Percentiles rank a stretch among this genome's conserved stretches.
Evolutionary conservation across 2,888 invertebrate genomes (phyloP).

Genomic region (Tortricodes alternella): DNA sequence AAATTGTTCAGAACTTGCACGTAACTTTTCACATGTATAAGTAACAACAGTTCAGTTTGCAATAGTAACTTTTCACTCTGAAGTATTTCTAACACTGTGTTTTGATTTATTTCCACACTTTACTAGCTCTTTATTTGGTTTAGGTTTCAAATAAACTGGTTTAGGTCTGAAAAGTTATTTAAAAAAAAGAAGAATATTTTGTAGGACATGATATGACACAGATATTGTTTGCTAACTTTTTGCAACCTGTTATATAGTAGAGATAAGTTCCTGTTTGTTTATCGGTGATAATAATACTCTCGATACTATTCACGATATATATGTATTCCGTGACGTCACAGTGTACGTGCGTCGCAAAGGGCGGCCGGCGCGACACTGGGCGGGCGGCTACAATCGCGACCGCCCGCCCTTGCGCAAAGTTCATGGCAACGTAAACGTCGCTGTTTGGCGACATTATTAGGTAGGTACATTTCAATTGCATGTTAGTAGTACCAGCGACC

Average conservation of each 20-base stretch:
- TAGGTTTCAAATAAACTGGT: background rate
- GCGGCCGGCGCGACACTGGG: slow-evolving; percentile 74
- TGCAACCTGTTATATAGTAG: background rate
- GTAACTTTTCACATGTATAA: slow-evolving; percentile 9
- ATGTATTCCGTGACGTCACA: slow-evolving; percentile 37
- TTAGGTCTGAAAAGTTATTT: too few relatives aligned
- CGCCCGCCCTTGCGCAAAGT: slow-evolving; percentile 67
- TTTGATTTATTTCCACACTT: slow-evolving; percentile 6
- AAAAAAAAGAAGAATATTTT: too few relatives aligned
- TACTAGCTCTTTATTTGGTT: background rate
- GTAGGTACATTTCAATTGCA: slow-evolving; percentile 53
- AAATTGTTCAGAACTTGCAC: slow-evolving; percentile 15
- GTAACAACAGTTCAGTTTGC: slow-evolving; percentile 6
- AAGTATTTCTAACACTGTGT: slow-evolving; percentile 17
- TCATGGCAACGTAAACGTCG: slow-evolving; percentile 68
- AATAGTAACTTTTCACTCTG: slow-evolving; percentile 5
- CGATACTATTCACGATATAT: slow-evolving; percentile 52
- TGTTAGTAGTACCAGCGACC: slow-evolving; percentile 4
- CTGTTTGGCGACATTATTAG: slow-evolving; percentile 60
- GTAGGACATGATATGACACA: too few relatives aligned
- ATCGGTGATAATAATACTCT: slow-evolving; percentile 22
- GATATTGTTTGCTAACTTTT: background rate
- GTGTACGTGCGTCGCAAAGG: slow-evolving; percentile 58
- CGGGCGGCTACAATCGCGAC: slow-evolving; percentile 52
- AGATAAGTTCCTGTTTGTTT: slow-evolving; percentile 2